phyloP scores from a whole-genome alignment of 2,113 vertebrate species.

The Sebastes schlegelii region DNA sequence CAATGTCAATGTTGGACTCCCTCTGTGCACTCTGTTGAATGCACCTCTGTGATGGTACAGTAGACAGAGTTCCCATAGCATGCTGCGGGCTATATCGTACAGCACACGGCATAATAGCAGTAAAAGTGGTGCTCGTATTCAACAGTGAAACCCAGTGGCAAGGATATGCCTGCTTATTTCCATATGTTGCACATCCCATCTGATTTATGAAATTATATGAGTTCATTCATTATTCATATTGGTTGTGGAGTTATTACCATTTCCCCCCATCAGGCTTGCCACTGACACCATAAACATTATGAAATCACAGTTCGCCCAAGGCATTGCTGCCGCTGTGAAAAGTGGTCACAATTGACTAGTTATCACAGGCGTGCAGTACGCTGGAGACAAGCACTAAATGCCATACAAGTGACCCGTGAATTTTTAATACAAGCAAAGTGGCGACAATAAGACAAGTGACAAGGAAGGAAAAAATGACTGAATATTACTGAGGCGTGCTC shows the following conservation, averaged over 20 bases:
- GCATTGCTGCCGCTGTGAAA: constrained; percentile 73
- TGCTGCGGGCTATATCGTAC: constrained; percentile 44
- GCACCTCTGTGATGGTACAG: constrained; percentile 55
- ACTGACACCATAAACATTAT: constrained; percentile 82
- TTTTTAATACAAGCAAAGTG: constrained; percentile 80
- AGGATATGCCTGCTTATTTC: constrained; percentile 66
- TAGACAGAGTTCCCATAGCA: constrained; percentile 32
- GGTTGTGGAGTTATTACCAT: constrained; percentile 74
- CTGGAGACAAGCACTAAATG: constrained; percentile 80
- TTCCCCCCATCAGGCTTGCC: constrained; percentile 71
- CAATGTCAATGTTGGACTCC: constrained; percentile 59
- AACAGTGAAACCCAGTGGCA: constrained; percentile 47
- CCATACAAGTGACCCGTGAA: constrained; percentile 81
- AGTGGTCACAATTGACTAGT: constrained; percentile 84
- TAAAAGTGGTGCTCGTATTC: constrained; percentile 43
- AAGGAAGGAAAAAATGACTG: constrained; percentile 44
- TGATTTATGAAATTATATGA: constrained; percentile 78
- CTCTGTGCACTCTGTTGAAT: constrained; percentile 61
- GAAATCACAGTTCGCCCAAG: constrained; percentile 77
- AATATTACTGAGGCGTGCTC: constrained; percentile 44
- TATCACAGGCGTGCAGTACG: constrained; percentile 72
- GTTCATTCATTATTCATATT: constrained; percentile 83
- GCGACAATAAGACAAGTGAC: constrained; percentile 77
- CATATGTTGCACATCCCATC: constrained; percentile 72
- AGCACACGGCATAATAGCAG: constrained; percentile 11